These are phyloP conservation scores for Rhynchonema sp. DNA, from an alignment of 2,888 invertebrate species.

Conservation along the genomic window DNA sequence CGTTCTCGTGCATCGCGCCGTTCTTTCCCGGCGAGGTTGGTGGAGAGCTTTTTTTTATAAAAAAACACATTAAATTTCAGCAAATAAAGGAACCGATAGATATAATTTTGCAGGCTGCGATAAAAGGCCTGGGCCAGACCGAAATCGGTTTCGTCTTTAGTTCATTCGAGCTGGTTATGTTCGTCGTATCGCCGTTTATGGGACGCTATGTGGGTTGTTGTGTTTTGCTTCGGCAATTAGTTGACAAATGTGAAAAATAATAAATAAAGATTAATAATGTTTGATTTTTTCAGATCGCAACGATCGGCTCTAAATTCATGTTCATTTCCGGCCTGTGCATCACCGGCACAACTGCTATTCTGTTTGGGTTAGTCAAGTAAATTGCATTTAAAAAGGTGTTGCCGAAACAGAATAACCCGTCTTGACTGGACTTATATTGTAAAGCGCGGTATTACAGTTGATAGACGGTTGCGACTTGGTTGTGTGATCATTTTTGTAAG, in stretches of 20 bases:
- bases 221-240: not conserved
- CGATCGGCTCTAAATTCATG: slow-evolving; percentile 54
- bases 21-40: slow-evolving; percentile 7
- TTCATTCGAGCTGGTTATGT: slow-evolving; percentile 8
- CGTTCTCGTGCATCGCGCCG: slow-evolving; percentile 9
- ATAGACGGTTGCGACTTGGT: too few species aligned
- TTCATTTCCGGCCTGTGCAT: slow-evolving; percentile 62
- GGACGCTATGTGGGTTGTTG: slow-evolving; percentile 7
- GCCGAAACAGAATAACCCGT: too few species aligned
- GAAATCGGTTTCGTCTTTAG: slow-evolving; percentile 8
- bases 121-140: slow-evolving; percentile 8
- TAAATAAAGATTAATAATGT: not conserved
- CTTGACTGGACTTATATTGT: too few species aligned
- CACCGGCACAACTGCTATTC: slow-evolving; percentile 55
- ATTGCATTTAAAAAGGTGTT: too few species aligned
- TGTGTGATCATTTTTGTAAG: too few species aligned
- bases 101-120: slow-evolving; percentile 6
- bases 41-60: not conserved
- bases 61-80: too few species aligned
- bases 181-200: slow-evolving; percentile 6
- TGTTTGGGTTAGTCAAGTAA: slow-evolving; percentile 43
- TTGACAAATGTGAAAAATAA: not conserved
- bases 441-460: too few species aligned
- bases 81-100: not conserved
- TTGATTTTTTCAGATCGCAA: slow-evolving; percentile 44